A percentile compares a stretch with the other conserved stretches of the same genome.
Conservation (phyloP, 1,140 invertebrate genomes). For the Cephus cinctus region DNA sequence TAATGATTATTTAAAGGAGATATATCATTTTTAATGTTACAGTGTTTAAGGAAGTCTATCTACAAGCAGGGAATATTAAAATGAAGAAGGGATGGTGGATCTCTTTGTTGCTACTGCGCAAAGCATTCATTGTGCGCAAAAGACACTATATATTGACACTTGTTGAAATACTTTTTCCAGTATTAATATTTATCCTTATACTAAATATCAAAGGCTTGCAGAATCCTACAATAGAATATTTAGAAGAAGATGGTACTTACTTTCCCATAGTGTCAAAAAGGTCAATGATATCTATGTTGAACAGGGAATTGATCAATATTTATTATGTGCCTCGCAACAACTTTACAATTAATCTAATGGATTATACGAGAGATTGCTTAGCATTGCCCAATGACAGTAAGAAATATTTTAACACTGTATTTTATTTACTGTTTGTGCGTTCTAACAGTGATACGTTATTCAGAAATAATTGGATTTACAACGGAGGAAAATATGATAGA, state of each 20-base stretch:
- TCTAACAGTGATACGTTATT: neutral
- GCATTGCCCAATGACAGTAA: constrained; percentile 30
- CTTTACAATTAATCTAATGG: constrained; percentile 31
- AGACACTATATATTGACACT: constrained; percentile 43
- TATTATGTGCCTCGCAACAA: constrained; percentile 39
- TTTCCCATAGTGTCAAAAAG: constrained; percentile 27
- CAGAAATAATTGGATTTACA: constrained; percentile 35
- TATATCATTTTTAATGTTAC: neutral
- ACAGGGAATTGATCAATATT: constrained; percentile 17
- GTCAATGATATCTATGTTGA: constrained; percentile 12
- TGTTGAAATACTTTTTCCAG: constrained; percentile 42
- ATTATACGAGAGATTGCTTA: constrained; percentile 29
- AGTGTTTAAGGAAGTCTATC: neutral
- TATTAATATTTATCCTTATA: constrained; percentile 39
- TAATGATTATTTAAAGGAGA: constrained; percentile 10
- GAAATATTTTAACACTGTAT: constrained; percentile 11
- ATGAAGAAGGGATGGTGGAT: constrained; percentile 32
- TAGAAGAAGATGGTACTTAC: constrained; percentile 32
- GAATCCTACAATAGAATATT: constrained; percentile 20
- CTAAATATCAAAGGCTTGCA: constrained; percentile 39
- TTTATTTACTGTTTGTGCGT: neutral
- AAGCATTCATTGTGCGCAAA: constrained; percentile 42
- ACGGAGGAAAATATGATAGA: constrained; percentile 40
- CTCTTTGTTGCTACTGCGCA: constrained; percentile 42
- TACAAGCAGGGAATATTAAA: neutral